A percentile compares a stretch with the other conserved stretches of the same genome.
Conservation (phyloP, 1,140 invertebrate genomes). For the Hypsibius dujardini region DNA sequence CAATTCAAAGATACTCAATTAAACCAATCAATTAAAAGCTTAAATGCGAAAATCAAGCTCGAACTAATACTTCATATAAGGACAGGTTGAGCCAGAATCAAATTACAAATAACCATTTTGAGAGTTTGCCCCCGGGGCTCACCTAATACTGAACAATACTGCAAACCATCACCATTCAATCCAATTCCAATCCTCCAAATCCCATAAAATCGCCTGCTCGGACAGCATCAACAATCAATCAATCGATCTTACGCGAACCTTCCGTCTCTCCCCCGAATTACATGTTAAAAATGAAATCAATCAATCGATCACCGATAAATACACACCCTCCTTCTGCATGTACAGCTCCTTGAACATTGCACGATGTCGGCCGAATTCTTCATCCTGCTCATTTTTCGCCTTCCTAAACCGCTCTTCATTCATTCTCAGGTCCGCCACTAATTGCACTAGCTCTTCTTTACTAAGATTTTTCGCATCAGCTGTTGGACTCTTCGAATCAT, state of each 20-base stretch:
- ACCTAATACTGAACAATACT: neutral
- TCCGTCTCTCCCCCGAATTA: too few species aligned
- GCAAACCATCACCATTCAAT: neutral
- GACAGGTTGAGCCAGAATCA: too few species aligned
- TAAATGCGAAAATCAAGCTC: too few species aligned
- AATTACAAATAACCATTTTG: too few species aligned
- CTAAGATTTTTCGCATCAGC: too few species aligned
- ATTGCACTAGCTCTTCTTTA: too few species aligned
- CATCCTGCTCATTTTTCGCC: constrained; percentile 40
- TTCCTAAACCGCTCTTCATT: constrained; percentile 18
- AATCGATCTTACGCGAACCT: neutral
- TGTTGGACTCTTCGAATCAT: too few species aligned
- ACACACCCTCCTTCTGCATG: constrained; percentile 68
- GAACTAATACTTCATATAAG: too few species aligned
- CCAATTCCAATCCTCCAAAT: constrained; percentile 4
- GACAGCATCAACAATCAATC: neutral
- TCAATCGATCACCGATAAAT: constrained; percentile 9
- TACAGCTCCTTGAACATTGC: constrained; percentile 77
- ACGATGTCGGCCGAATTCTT: constrained; percentile 67
- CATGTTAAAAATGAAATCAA: neutral
- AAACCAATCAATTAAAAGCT: too few species aligned
- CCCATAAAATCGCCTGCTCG: neutral
- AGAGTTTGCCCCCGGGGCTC: neutral
- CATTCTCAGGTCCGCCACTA: too few species aligned
- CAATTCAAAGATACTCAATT: too few species aligned